Conservation (phyloP, 2,113 vertebrate genomes). For the Smithornis capensis region DNA sequence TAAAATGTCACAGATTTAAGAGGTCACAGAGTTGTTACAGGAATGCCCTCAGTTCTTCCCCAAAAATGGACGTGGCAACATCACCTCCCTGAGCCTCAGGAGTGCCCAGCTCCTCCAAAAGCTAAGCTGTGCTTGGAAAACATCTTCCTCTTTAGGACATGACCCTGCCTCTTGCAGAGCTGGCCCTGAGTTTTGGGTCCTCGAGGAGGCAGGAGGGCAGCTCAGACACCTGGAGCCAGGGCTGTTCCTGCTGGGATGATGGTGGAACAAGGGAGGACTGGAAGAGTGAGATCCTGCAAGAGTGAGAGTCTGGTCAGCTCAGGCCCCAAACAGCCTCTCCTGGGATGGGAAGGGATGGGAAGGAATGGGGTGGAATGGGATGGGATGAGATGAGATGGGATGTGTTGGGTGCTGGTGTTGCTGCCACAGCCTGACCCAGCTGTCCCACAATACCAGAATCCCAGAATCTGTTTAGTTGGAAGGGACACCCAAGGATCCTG, state of each 20-base stretch:
- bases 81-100: too few relatives aligned
- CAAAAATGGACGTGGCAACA: neutral
- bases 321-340: neutral
- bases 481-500: too few relatives aligned
- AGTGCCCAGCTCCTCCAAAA: too few relatives aligned
- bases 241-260: neutral
- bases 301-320: neutral
- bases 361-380: too few relatives aligned
- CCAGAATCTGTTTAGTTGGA: too few relatives aligned
- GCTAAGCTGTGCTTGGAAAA: neutral
- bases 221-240: neutral
- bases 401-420: neutral
- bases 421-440: neutral
- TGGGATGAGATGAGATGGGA: too few relatives aligned
- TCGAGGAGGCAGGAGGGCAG: accelerated
- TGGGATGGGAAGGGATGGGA: neutral
- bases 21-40: neutral
- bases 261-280: too few relatives aligned
- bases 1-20: neutral
- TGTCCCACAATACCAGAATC: too few relatives aligned
- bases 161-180: neutral
- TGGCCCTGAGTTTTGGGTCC: accelerated
- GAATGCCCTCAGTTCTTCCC: neutral
- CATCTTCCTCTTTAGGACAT: neutral
- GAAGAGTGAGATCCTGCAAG: neutral